Base-by-base conservation (phyloP, 2,797 vertebrate species). In the Arremon brunneinucha region DNA sequence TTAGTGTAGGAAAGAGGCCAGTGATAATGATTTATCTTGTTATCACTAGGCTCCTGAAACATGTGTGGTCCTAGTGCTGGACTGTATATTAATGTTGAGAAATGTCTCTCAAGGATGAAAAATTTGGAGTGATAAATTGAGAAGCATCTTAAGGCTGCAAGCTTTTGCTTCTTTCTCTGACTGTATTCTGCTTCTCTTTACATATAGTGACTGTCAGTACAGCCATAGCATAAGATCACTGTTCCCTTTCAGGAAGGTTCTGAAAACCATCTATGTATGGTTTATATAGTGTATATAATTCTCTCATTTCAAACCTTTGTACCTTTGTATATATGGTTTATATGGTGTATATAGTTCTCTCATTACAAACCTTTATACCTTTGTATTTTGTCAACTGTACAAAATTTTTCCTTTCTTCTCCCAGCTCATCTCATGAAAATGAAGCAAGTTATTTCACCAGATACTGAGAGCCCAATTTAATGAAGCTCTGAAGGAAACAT, bases 351-450 rank as follows among this genome's bases (percentile, higher is more conserved):
- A 12, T n/a, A 34, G 14, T 68, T 91, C 9, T 80, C 28, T 68
- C 37, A 22, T 86, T 85, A 63, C 62, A 74, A 68, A 77, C 18
- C 32, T 78, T 62, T 55, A 2, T 72, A 37, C 2, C 16, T 65
- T 59, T 35, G 16, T 59, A 22, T 86, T 56, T 64, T 81, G n/a
- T 87, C n/a, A 87, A 55, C 49, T 87, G 30, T 83, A 30, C 16
- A 21, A 52, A 65, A 30, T 60, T 80, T 94, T 89, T 85, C 35
- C 76, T 89, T 92, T 41, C 69, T 41, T 65, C n/a, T 86, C 59
- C 28, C 27, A 81, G 87, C 72, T 94, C n/a, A 49, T 49, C 91
- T 78, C 47, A 30, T 83, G 89, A 84, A 95, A 86, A 84, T 55
- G 57, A 64, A 69, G 47, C 37, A 37, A 80, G 24, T 70, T 88